Percentiles rank a stretch among this genome's conserved stretches.
phyloP scores from a whole-genome alignment of 2,113 vertebrate species.

The Pterocles burchelli region DNA sequence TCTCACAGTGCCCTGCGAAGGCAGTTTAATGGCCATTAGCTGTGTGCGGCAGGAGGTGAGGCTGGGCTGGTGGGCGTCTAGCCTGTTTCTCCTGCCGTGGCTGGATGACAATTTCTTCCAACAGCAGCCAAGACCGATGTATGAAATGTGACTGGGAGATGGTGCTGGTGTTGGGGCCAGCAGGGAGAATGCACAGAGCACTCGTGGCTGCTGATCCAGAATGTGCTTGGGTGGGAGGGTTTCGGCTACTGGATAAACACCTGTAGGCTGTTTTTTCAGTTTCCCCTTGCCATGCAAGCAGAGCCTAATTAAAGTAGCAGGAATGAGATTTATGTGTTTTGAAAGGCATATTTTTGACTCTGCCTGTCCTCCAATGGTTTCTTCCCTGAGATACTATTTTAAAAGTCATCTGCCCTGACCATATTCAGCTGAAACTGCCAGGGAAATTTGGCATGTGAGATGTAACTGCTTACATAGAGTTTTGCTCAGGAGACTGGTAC shows the following conservation, averaged over 20 bases:
- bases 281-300: background rate
- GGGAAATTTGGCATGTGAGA: background rate
- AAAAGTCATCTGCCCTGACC: background rate
- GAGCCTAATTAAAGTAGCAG: constrained; percentile 3
- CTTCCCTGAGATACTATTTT: background rate
- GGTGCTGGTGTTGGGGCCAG: background rate
- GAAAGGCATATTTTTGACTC: background rate
- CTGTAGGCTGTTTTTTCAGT: background rate
- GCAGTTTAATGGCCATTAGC: background rate
- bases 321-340: background rate
- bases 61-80: background rate
- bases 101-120: background rate
- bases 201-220: background rate
- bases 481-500: background rate
- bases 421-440: background rate
- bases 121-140: background rate
- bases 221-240: background rate
- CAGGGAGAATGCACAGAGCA: background rate
- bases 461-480: background rate
- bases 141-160: background rate
- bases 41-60: background rate
- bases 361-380: background rate
- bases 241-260: background rate
- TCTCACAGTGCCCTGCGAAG: background rate
- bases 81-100: background rate